phyloP scores from a whole-genome alignment of 2,797 vertebrate genomes.

The Sebastes cheni region DNA sequence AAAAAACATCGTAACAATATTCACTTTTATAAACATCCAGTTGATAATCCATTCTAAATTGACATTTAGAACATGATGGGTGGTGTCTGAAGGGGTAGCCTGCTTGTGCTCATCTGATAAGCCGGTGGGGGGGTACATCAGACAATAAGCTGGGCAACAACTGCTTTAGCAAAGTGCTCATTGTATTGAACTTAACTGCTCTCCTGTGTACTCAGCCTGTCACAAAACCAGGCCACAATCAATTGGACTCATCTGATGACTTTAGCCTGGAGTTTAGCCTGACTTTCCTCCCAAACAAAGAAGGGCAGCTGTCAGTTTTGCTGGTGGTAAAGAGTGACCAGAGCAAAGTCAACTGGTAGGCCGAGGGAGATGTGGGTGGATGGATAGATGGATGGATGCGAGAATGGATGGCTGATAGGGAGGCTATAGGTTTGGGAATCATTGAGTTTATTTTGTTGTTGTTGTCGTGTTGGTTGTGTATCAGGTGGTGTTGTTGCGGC shows the following conservation, averaged over 20 bases:
- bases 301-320: conserved; percentile 68
- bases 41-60: neutral
- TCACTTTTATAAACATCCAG: neutral
- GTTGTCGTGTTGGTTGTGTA: conserved; percentile 72
- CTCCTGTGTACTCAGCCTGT: conserved; percentile 35
- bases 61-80: neutral
- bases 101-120: neutral
- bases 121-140: neutral
- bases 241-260: conserved; percentile 60
- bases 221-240: conserved; percentile 60
- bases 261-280: conserved; percentile 65
- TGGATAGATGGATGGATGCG: conserved; percentile 10
- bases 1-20: neutral
- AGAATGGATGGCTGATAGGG: conserved; percentile 47
- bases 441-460: conserved; percentile 63
- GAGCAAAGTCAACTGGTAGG: conserved; percentile 74
- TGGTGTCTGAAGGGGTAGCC: neutral
- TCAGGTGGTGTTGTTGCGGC: conserved; percentile 81
- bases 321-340: conserved; percentile 78
- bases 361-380: conserved; percentile 32
- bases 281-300: conserved; percentile 57
- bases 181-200: conserved; percentile 7
- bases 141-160: neutral
- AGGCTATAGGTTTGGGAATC: conserved; percentile 53
- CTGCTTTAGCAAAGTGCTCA: neutral